A percentile compares a stretch with the other conserved stretches of the same genome.
phyloP scores from a whole-genome alignment of 1,140 invertebrate species.

The Aphidius ervi region DNA sequence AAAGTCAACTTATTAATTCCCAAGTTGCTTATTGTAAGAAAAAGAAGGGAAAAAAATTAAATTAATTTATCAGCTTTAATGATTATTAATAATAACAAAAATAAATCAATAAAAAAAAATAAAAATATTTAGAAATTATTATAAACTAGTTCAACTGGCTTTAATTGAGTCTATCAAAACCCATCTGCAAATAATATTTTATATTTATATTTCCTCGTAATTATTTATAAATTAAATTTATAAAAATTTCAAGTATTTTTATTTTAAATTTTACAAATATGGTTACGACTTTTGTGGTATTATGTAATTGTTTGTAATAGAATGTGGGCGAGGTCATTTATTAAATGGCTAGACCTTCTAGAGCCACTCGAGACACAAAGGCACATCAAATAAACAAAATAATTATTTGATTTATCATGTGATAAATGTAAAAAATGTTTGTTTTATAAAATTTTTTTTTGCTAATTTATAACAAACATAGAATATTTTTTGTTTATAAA shows the following conservation, averaged over 20 bases:
- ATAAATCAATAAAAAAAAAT: not conserved
- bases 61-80: not conserved
- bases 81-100: not conserved
- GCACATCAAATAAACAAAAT: too few species aligned
- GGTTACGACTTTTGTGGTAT: conserved; percentile 13
- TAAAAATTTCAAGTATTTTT: not conserved
- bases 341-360: conserved; percentile 13
- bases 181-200: not conserved
- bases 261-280: too few species aligned
- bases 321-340: conserved; percentile 32
- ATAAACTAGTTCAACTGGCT: not conserved
- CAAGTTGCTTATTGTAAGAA: too few species aligned
- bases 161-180: not conserved
- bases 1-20: too few species aligned
- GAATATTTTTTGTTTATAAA: too few species aligned
- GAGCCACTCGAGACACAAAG: not conserved
- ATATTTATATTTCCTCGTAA: not conserved
- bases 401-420: too few species aligned
- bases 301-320: conserved; percentile 34
- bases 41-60: not conserved
- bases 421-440: too few species aligned
- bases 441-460: too few species aligned
- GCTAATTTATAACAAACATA: too few species aligned
- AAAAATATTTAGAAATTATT: not conserved
- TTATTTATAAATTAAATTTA: conserved; percentile 1